Base-by-base conservation (phyloP, 2,888 invertebrate species). In the Cosmia pyralina region DNA sequence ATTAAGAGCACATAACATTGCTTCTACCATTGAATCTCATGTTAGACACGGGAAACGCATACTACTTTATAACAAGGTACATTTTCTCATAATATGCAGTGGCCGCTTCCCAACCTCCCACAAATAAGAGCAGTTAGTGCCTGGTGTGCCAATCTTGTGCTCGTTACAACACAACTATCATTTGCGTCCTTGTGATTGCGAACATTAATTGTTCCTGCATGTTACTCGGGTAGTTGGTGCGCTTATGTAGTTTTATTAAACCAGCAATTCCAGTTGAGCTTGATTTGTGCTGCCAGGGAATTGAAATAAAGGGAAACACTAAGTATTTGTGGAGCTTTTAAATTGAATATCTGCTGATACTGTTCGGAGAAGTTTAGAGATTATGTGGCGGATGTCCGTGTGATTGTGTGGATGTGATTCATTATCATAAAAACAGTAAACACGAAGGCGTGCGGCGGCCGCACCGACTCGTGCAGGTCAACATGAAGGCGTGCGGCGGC, bases 131-230 rank as follows among this genome's bases (percentile, higher is more conserved):
- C 55, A 64, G 22, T 50, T 13, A 38, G 38, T 22, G 17, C 34
- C 11, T 44, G 44, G 28, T 41, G 34, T 34, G 69, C 74, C 68
- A 69, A 74, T 80, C 65, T 80, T 34, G 68, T 7, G 38, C 57
- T 55, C 53, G n/a, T 73, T 73, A 79, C 57, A 44, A 59, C 53
- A 81, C 82, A 70, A 70, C 75, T 66, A 76, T 69, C 19, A 76
- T 71, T 74, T 71, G 55, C 55, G 60, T 70, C 57, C 55, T 15
- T 62, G 60, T 69, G 46, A 80, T 77, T 72, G 63, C 52, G 15
- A 17, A 60, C 75, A 63, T 75, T 71, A 55, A 8, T 60, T 79
- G 67, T 73, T 77, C 79, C 67, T 48, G 70, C 52, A 63, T 66
- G 34, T 58, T 22, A 46, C 38, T 59, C 38, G 55, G 34, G 17